Base-by-base conservation (phyloP, 2,888 invertebrate genomes). In the Tiphia femorata region DNA sequence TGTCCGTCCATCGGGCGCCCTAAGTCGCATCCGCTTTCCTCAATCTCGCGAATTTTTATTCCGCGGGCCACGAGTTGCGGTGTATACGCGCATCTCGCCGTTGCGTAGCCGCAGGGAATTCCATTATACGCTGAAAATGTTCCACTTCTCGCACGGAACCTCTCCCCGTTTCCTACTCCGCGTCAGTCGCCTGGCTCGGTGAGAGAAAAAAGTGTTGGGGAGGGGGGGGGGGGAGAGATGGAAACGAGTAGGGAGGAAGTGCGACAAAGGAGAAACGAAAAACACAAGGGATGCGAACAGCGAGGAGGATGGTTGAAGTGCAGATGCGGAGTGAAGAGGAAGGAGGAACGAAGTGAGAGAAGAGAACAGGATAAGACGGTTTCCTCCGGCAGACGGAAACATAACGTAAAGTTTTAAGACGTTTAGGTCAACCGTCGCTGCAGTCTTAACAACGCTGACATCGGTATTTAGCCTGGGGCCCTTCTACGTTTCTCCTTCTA, bases 361-460 rank as follows among this genome's bases (percentile, higher is more conserved):
- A 27, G 10, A 21, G 6, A 30, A 38, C n/a, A 43, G 25, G 16
- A 21, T 19, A 35, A 12, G 29, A 27, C 12, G 29, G 33, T 27
- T 41, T 38, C 42, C 44, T 44, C 42, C 33, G 41, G 48, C 49
- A 53, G 57, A 49, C 55, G 43, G 60, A 64, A 67, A 67, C 62
- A 66, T 69, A 73, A 53, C 64, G 67, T 76, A 63, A 70, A 75
- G 76, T 72, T 73, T 73, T 70, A 73, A 75, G 73, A 73, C 65
- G 67, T 73, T 75, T 72, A 72, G 69, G 70, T 74, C 62, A 74
- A 70, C 62, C 53, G 40, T 66, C 50, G 52, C 60, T 44, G 67
- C 59, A 59, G 44, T 53, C 41, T 56, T 68, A 73, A 73, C 75
- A 75, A 77, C 73, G 64, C 72, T 64, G 72, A 74, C 73, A 70